Base-by-base conservation (phyloP, 2,888 invertebrate species). In the Zonitis immaculata region DNA sequence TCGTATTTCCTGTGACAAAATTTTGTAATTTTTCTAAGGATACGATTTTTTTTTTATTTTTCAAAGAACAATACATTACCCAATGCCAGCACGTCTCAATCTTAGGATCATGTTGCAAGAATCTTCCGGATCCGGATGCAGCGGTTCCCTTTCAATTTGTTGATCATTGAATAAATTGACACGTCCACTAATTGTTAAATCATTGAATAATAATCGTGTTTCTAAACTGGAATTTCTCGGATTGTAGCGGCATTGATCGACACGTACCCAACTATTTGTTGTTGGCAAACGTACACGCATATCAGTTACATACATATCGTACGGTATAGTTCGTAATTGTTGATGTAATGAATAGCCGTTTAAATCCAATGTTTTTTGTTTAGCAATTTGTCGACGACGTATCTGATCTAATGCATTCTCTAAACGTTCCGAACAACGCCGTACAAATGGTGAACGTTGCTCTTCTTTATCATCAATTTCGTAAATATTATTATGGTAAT, bases 71-170 rank as follows among this genome's bases (percentile, higher is more conserved):
- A n/a, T 27, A 42, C 51, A 68, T 66, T 63, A 75, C 67, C 89
- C 89, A 54, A 91, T 87, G 3, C 90, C 91, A 0, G 90, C 89
- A 66, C 86, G 85, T 30, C 90, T 77, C 35, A 89, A 74, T 58
- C 89, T 78, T 48, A 91, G 71, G 53, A 88, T 90, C 90, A 91
- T 90, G 63, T 86, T 87, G 65, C 91, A 91, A 9, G 84, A 74
- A 62, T 62, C 80, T 67, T 63, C 72, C 44, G 71, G 78, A 70
- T 54, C 66, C 6, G 69, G 67, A 47, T 66, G 61, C 28, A 69
- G 49, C 8, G 73, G 73, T 54, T 77, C 73, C 46, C 80, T 77
- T 9, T 77, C 77, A 54, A 79, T 76, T 48, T 73, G 71, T 5
- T 67, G 73, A 25, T 73, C 76, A 54, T 71, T 70, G 60, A 74